Conservation (phyloP, 2,888 invertebrate species). For the Metallyticus violacea region DNA sequence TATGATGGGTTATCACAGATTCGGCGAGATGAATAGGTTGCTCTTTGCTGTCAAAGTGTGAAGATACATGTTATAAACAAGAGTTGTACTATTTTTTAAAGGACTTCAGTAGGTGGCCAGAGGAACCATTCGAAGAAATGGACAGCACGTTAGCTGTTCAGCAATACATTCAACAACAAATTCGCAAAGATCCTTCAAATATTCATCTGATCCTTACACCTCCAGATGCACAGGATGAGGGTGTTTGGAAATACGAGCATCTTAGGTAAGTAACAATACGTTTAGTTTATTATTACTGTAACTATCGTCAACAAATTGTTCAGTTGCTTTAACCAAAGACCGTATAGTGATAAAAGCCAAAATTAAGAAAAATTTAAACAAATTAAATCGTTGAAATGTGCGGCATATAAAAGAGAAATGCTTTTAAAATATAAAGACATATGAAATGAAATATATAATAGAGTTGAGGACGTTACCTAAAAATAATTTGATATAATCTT, state of each 20-base stretch:
- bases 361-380: too few relatives aligned
- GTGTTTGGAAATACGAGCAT: conserved; percentile 99
- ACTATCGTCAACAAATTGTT: too few relatives aligned
- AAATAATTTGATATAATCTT: too few relatives aligned
- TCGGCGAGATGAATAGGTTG: background rate
- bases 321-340: too few relatives aligned
- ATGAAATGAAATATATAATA: too few relatives aligned
- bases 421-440: too few relatives aligned
- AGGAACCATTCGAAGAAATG: conserved; percentile 99
- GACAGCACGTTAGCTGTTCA: conserved; percentile 98
- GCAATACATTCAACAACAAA: conserved; percentile 97
- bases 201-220: conserved; percentile 92
- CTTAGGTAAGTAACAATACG: conserved; percentile 64
- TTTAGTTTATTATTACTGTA: too few relatives aligned
- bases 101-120: conserved; percentile 98
- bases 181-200: conserved; percentile 87
- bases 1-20: background rate
- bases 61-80: background rate
- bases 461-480: too few relatives aligned
- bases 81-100: conserved; percentile 44
- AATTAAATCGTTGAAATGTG: too few relatives aligned
- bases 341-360: too few relatives aligned
- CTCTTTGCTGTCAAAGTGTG: background rate
- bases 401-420: too few relatives aligned
- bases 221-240: conserved; percentile 97